Conservation (phyloP, 2,113 vertebrate species). For the Pterocles gutturalis region DNA sequence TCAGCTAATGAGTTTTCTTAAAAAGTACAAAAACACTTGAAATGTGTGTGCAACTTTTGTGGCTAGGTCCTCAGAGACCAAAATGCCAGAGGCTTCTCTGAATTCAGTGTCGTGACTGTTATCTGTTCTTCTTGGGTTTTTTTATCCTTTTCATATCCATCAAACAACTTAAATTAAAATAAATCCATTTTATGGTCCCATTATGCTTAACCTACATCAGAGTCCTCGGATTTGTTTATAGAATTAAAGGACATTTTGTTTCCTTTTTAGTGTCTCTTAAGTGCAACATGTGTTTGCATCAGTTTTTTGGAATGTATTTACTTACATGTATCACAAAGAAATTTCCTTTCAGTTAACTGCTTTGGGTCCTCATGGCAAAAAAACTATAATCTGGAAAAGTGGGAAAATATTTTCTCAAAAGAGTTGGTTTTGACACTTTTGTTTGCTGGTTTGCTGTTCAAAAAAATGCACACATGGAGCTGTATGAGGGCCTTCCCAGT, state of each 20-base stretch:
- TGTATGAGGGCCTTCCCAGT: background rate
- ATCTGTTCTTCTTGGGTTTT: conserved; percentile 2
- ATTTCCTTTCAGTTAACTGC: background rate
- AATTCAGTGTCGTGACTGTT: background rate
- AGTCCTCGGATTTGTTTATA: background rate
- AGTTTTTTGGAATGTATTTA: background rate
- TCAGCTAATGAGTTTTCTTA: background rate
- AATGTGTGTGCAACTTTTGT: background rate
- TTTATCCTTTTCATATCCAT: background rate
- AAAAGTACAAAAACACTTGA: background rate
- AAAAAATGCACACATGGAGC: background rate
- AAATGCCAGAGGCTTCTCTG: conserved; percentile 12
- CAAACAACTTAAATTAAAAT: background rate
- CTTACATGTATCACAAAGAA: background rate
- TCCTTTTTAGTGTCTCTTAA: background rate
- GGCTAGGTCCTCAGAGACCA: conserved; percentile 23
- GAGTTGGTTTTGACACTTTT: background rate
- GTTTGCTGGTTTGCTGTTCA: background rate
- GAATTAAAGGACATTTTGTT: background rate
- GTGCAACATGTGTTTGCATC: background rate
- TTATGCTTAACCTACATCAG: background rate
- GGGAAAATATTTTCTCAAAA: background rate
- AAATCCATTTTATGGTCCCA: background rate
- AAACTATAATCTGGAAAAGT: background rate
- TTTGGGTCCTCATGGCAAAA: background rate